Evolutionary conservation across 2,113 vertebrate genomes (phyloP), one percentile per base, ranked within the genome.

Genomic region (Zosterops lateralis): DNA sequence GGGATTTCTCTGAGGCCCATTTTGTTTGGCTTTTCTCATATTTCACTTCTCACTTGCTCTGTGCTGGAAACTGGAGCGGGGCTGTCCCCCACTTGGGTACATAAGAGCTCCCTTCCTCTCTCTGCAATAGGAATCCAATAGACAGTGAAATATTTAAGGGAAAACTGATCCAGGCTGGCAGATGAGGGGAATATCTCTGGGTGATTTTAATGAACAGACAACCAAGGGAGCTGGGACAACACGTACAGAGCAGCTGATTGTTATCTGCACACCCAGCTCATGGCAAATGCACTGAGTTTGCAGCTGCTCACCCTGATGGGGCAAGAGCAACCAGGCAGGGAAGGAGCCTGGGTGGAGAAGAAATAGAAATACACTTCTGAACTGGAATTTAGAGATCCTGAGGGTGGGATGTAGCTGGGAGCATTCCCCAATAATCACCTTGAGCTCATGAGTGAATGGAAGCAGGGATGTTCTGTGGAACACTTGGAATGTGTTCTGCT

Each of bases 111-210:
- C 57, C 31, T 44, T 77, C 25, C 32, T 62, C 26, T 45, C 51
- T 76, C 66, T 70, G 72, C 82, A 57, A 38, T 3, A 88, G 75
- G 47, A 94, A 94, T 85, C 78, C 89, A 88, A 74, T 22, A 94
- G 71, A 51, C 91, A 90, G 75, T 72, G 61, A 80, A 86, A 71
- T 64, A 72, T 60, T 93, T 88, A 93, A 89, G 84, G 78, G 60
- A 48, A 95, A 96, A 84, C 51, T 72, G 87, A 92, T 92, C 85
- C 85, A 81, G 56, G 53, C 64, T 74, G 75, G 60, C 85, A 93
- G 85, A 42, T 26, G 82, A 80, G 77, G 51, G 44, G 44, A 85
- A 60, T 40, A 74, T 22, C 73, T 90, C 21, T 47, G 65, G 47
- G 68, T 9, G 44, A 79, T 7, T 77, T 74, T 84, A 95, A 95